Evolutionary conservation across 1,140 invertebrate species (phyloP).

Genomic region (Drosophila kurseongensis): DNA sequence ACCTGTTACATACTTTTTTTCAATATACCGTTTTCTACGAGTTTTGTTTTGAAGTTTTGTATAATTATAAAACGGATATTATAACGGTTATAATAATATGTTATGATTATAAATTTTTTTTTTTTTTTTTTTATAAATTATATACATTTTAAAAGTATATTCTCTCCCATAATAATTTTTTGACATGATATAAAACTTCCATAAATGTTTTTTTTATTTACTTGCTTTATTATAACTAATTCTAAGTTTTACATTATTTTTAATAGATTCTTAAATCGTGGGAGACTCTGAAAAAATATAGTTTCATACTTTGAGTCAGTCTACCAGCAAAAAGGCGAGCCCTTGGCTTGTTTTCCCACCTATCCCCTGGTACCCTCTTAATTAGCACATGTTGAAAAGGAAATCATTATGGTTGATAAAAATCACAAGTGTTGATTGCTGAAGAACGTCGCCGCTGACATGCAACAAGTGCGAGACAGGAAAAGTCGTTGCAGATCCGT

Average conservation of each 20-base stretch:
- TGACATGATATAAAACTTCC: too few species aligned
- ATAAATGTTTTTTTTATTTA: background rate
- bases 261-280: background rate
- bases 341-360: slow-evolving; percentile 23
- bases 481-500: slow-evolving; percentile 67
- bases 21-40: too few species aligned
- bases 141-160: too few species aligned
- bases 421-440: slow-evolving; percentile 81
- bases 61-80: too few species aligned
- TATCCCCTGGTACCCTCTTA: slow-evolving; percentile 52
- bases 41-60: too few species aligned
- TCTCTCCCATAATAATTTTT: too few species aligned
- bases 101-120: too few species aligned
- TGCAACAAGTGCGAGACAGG: slow-evolving; percentile 77
- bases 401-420: slow-evolving; percentile 82
- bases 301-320: background rate
- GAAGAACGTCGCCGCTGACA: slow-evolving; percentile 56
- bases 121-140: too few species aligned
- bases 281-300: background rate
- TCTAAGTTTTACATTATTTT: too few species aligned
- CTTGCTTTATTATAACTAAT: too few species aligned
- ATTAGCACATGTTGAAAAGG: slow-evolving; percentile 82
- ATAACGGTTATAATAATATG: too few species aligned
- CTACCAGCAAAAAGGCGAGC: slow-evolving; percentile 20
- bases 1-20: too few species aligned